Evolutionary conservation across 1,140 invertebrate species (phyloP), one percentile per base, ranked within the genome.

Genomic region (Zaprionus ghesquierei): DNA sequence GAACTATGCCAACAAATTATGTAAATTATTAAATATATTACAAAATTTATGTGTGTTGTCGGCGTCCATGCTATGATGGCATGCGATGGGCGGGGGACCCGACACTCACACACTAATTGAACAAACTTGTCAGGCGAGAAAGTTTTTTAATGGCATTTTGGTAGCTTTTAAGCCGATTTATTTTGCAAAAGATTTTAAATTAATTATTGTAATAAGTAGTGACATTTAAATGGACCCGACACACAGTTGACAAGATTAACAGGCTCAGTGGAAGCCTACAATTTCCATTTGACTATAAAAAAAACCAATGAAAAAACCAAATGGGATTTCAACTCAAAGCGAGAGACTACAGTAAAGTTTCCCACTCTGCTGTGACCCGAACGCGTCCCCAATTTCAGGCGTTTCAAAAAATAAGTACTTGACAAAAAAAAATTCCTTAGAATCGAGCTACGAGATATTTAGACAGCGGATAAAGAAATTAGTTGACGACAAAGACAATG

Each of bases 131-230:
- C 70, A 54, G 46, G 54, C 65, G 66, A 51, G 59, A 68, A 86
- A 68, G 44, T 76, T 81, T 75, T 85, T 86, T 85, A 86, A 86
- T 77, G 55, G 81, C 78, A 75, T 81, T 77, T 77, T 81, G 74
- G 69, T 72, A 76, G 76, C 73, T 81, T 81, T 86, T 81, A 85
- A 87, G 82, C 78, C 81, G 82, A 81, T 85, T 85, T 86, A 59
- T 54, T 60, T 65, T 68, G 58, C 61, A 46, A 70, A 51, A 72
- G 44, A 87, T 78, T 70, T 38, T 75, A 68, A 79, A 87, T 86
- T 86, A 86, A 86, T 81, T 81, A 81, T 78, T 81, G 63, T 81
- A 81, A 86, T 86, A 81, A 66, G 63, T 68, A 41, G 51, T 23
- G 77, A 72, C 81, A 79, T 81, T 86, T 86, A 78, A 86, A 86